phyloP scores from a whole-genome alignment of 2,888 invertebrate genomes.

The Standfussiana lucernea region DNA sequence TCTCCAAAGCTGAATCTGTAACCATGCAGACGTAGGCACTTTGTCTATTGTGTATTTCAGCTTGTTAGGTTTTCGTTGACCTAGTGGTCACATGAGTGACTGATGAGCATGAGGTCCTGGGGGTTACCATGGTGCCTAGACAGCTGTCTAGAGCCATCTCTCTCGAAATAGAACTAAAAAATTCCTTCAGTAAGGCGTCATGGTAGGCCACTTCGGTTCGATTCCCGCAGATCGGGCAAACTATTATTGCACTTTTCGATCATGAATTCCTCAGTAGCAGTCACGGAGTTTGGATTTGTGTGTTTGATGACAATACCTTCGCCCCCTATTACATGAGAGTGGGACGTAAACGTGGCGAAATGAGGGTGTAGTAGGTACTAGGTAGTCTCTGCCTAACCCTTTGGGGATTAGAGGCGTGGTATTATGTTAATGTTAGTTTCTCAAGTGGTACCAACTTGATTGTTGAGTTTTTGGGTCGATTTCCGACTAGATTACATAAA shows the following conservation, averaged over 20 bases:
- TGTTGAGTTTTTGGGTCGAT: no score
- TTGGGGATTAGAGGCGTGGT: background rate
- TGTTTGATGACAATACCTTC: no score
- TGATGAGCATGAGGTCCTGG: background rate
- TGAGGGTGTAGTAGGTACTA: background rate
- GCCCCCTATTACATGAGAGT: background rate
- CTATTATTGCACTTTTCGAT: background rate
- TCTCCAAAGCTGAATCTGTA: background rate
- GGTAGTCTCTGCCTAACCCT: background rate
- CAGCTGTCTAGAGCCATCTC: no score
- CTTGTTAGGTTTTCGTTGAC: background rate
- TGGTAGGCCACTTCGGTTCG: no score
- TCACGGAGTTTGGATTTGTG: no score
- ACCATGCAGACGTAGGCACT: background rate
- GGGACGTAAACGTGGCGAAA: background rate
- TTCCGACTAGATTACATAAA: background rate
- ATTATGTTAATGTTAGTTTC: background rate
- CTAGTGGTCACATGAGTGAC: no score
- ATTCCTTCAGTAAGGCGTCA: no score
- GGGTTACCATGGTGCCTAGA: no score
- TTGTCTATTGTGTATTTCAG: background rate
- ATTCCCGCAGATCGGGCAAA: background rate
- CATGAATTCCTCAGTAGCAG: background rate
- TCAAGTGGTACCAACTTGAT: no score
- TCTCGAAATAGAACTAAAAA: no score